Evolutionary conservation across 2,113 vertebrate species (phyloP).

Genomic region (Micronisus gabar): DNA sequence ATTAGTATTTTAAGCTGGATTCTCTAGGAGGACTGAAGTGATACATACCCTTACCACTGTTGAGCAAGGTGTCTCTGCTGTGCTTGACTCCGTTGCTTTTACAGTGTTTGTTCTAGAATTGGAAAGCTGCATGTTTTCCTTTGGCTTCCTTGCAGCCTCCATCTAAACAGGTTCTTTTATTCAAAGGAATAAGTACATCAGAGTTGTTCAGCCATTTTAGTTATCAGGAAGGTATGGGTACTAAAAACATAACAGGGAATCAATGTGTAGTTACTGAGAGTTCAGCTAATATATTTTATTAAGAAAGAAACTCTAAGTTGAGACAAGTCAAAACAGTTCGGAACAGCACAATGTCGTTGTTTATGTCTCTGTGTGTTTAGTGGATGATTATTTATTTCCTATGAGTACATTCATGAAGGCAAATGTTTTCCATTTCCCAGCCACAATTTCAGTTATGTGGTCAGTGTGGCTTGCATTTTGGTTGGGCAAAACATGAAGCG

Average conservation of each 20-base stretch:
- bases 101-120: not conserved
- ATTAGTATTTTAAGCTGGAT: not conserved
- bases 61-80: not conserved
- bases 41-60: not conserved
- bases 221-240: not conserved
- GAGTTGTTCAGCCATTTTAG: not conserved
- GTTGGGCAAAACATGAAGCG: not conserved
- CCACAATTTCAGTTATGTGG: not conserved
- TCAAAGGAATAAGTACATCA: not conserved
- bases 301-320: not conserved
- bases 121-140: not conserved
- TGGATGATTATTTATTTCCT: not conserved
- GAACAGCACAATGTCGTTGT: not conserved
- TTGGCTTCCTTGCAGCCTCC: not conserved
- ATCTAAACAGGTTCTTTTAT: not conserved
- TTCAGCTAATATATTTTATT: not conserved
- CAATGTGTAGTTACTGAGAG: rapidly evolving
- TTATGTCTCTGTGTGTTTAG: not conserved
- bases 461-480: not conserved
- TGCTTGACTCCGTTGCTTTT: not conserved
- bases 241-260: not conserved
- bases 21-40: not conserved
- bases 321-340: not conserved
- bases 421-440: not conserved
- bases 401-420: not conserved